Percentiles rank a stretch among this genome's conserved stretches.
Evolutionary conservation across 2,113 vertebrate species (phyloP).

Genomic region (Abramis brama): DNA sequence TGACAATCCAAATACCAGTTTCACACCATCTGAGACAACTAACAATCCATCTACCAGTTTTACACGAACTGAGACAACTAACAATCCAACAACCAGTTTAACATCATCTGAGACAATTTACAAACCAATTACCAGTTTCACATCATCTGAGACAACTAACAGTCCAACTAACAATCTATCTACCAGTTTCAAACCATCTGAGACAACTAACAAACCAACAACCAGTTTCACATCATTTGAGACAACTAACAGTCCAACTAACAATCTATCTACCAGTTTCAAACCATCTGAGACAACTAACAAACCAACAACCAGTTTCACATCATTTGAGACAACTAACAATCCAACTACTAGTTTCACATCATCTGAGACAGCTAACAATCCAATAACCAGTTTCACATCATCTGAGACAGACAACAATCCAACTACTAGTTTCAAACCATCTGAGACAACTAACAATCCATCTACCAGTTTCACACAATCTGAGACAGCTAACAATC

Average conservation of each 20-base stretch:
- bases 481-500: background rate
- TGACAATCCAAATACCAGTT: too few relatives aligned
- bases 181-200: rapidly evolving
- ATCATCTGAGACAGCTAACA: too few relatives aligned
- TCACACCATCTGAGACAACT: too few relatives aligned
- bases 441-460: background rate
- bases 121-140: background rate
- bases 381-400: too few relatives aligned
- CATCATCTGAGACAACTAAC: rapidly evolving
- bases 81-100: background rate
- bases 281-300: rapidly evolving
- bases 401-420: background rate
- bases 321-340: background rate
- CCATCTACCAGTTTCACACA: background rate
- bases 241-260: too few relatives aligned
- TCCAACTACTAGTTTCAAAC: background rate
- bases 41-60: too few relatives aligned
- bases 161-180: too few relatives aligned
- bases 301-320: background rate
- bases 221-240: background rate
- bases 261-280: too few relatives aligned
- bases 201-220: rapidly evolving
- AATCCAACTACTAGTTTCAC: background rate
- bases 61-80: rapidly evolving
- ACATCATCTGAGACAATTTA: background rate